Evolutionary conservation across 1,140 invertebrate genomes (phyloP).

Genomic region (Aphidius gifuensis): DNA sequence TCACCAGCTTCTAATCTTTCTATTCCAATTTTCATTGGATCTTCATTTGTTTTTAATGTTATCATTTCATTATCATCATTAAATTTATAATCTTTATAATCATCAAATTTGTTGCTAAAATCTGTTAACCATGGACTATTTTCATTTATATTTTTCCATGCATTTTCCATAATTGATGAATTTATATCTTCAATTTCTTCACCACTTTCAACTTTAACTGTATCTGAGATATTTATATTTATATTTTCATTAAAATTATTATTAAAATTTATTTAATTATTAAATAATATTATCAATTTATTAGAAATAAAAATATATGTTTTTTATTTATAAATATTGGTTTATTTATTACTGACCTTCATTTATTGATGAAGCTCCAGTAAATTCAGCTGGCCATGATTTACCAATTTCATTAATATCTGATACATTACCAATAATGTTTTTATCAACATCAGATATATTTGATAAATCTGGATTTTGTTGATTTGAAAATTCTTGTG

Average conservation of each 20-base stretch:
- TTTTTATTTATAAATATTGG: background rate
- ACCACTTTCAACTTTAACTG: no score
- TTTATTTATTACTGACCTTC: constrained; percentile 12
- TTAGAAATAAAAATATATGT: background rate
- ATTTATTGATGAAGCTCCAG: background rate
- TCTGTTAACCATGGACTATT: constrained; percentile 69
- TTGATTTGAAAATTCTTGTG: constrained; percentile 36
- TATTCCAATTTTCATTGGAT: constrained; percentile 85
- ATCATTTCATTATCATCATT: constrained; percentile 81
- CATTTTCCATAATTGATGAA: constrained; percentile 59
- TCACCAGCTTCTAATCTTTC: constrained; percentile 80
- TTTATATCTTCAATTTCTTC: constrained; percentile 33
- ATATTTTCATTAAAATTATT: no score
- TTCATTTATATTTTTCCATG: constrained; percentile 66
- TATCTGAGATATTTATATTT: no score
- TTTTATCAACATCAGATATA: background rate
- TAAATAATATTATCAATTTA: background rate
- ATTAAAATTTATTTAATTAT: no score
- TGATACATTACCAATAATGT: background rate
- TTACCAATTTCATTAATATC: background rate
- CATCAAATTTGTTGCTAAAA: constrained; percentile 62
- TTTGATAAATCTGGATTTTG: constrained; percentile 27
- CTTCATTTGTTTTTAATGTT: constrained; percentile 60
- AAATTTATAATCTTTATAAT: constrained; percentile 79
- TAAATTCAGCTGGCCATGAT: no score